Evolutionary conservation across 2,113 vertebrate genomes (phyloP).

Genomic region (Malurus cyaneus): DNA sequence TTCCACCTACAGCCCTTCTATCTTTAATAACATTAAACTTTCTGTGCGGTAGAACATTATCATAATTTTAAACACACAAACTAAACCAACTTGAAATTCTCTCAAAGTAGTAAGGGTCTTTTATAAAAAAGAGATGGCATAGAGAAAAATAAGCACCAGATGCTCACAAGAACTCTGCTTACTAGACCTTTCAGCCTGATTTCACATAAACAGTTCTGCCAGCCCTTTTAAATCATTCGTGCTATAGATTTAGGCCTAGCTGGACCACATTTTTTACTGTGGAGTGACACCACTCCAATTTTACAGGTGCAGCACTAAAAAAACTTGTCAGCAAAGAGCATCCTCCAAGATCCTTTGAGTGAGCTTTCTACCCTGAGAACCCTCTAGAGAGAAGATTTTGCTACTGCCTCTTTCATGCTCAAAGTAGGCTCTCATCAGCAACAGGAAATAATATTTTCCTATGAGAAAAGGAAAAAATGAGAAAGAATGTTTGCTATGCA

Average conservation of each 20-base stretch:
- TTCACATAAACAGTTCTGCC: not conserved
- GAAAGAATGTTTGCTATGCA: not conserved
- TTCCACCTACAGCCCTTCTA: not conserved
- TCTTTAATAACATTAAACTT: not conserved
- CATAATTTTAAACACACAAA: not conserved
- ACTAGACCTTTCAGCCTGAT: not conserved
- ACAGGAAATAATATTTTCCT: not conserved
- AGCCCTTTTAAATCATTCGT: not conserved
- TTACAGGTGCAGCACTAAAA: not conserved
- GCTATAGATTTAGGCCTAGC: not conserved
- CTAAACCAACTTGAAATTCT: not conserved
- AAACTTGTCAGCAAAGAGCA: not conserved
- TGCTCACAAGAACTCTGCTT: not conserved
- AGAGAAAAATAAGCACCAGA: not conserved
- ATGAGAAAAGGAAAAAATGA: not conserved
- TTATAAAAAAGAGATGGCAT: not conserved
- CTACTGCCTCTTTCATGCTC: not conserved
- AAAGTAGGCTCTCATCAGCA: not conserved
- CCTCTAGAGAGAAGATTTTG: not conserved
- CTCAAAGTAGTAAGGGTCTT: not conserved
- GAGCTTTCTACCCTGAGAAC: not conserved
- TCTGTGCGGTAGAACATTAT: not conserved
- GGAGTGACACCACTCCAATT: not conserved
- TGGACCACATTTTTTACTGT: not conserved
- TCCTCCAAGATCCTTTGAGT: not conserved